These are phyloP conservation scores for Scalopus aquaticus DNA, from an alignment of 2,113 vertebrate species.

Conservation along the genomic window DNA sequence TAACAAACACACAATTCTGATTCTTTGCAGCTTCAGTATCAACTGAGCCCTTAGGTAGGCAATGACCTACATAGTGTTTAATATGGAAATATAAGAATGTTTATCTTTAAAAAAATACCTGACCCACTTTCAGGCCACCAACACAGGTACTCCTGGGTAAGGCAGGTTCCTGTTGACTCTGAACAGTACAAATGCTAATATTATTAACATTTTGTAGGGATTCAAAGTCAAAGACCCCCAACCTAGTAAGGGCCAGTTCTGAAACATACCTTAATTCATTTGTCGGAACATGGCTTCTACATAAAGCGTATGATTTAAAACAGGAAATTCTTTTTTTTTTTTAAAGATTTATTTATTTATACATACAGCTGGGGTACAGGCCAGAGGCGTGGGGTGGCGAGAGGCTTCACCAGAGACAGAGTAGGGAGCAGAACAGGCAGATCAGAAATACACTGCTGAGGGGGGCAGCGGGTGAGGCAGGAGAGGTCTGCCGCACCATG, in stretches of 20 bases:
- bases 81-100: constrained; percentile 47
- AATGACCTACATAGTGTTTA: constrained; percentile 70
- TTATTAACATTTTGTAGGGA: constrained; percentile 42
- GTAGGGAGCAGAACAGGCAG: no score
- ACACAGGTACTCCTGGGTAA: constrained; percentile 18
- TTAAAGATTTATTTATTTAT: no score
- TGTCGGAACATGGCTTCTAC: constrained; percentile 10
- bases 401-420: no score
- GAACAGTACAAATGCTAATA: background rate
- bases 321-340: background rate
- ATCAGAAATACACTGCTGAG: no score
- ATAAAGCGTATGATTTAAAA: constrained; percentile 9
- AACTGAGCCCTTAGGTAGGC: constrained; percentile 56
- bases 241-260: background rate
- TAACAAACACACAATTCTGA: background rate
- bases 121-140: constrained; percentile 63
- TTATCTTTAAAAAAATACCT: constrained; percentile 65
- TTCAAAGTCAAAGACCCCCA: constrained; percentile 25
- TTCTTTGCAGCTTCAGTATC: constrained; percentile 30
- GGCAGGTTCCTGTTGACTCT: constrained; percentile 35
- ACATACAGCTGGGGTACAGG: no score
- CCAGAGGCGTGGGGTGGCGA: no score
- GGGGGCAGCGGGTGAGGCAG: no score
- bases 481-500: no score
- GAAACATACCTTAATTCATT: constrained; percentile 40